Evolutionary conservation across 2,113 vertebrate genomes (phyloP).

Genomic region (Hemibates koningsi): DNA sequence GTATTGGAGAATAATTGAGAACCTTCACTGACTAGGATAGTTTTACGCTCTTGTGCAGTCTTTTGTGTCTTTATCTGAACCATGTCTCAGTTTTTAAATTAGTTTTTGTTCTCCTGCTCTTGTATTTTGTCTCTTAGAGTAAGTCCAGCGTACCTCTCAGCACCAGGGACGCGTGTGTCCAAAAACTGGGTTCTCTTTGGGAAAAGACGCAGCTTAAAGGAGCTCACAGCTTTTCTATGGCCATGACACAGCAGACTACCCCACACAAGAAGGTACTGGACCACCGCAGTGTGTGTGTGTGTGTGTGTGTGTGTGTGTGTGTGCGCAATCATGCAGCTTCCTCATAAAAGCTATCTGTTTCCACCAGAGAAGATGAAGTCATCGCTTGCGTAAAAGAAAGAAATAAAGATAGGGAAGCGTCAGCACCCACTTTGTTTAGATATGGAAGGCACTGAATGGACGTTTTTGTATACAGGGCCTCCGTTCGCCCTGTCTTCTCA

Average conservation of each 20-base stretch:
- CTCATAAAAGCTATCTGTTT: background rate
- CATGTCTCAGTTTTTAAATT: background rate
- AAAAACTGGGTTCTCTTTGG: constrained; percentile 81
- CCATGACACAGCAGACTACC: constrained; percentile 80
- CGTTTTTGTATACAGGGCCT: constrained; percentile 22
- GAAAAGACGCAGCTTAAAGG: constrained; percentile 81
- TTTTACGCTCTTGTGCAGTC: background rate
- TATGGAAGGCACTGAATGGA: constrained; percentile 5
- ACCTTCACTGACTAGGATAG: background rate
- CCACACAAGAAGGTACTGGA: constrained; percentile 82
- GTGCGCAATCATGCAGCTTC: background rate
- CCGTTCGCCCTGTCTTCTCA: background rate
- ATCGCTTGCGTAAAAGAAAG: background rate
- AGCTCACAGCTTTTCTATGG: constrained; percentile 81
- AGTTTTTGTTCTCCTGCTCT: background rate
- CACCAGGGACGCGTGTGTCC: constrained; percentile 72
- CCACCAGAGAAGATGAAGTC: constrained; percentile 22
- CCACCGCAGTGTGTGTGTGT: background rate
- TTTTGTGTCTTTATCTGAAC: background rate
- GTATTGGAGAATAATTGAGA: background rate
- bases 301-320: background rate
- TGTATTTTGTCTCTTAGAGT: constrained; percentile 62
- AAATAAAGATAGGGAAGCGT: background rate
- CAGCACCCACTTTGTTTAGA: constrained; percentile 34
- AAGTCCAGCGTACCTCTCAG: constrained; percentile 79